These are phyloP conservation scores for Mohoua ochrocephala DNA, from an alignment of 2,113 vertebrate genomes.

Conservation along the genomic window DNA sequence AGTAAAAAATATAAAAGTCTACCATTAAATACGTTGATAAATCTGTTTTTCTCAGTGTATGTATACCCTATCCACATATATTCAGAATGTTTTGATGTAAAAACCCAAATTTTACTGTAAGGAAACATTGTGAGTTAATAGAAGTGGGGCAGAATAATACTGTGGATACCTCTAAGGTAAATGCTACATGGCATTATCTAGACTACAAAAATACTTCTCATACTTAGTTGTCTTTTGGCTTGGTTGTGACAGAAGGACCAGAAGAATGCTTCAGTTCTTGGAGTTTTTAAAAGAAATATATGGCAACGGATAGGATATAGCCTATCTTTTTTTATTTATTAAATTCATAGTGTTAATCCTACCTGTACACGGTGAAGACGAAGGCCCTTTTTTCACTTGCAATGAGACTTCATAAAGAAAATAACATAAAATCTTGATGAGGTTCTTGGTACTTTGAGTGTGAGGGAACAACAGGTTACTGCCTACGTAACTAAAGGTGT, in stretches of 20 bases:
- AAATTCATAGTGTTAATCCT: background rate
- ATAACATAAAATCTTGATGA: background rate
- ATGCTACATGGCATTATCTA: background rate
- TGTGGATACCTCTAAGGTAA: background rate
- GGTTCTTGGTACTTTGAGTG: background rate
- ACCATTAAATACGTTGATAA: background rate
- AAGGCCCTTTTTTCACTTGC: background rate
- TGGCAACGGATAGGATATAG: background rate
- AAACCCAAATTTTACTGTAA: fast-evolving
- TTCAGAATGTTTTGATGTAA: background rate
- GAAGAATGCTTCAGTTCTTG: background rate
- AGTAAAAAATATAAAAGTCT: background rate
- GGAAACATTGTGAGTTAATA: background rate
- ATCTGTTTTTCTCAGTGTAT: background rate
- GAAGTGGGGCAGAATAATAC: background rate
- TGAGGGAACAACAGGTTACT: background rate
- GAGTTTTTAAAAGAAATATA: background rate
- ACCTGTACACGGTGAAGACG: background rate
- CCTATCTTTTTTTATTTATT: background rate
- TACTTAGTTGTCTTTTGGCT: background rate
- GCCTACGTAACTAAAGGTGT: background rate
- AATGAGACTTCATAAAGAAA: background rate
- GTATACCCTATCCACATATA: background rate
- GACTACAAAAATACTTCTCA: background rate
- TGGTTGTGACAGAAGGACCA: background rate